Evolutionary conservation across 2,797 vertebrate genomes (phyloP), one percentile per base, ranked within the genome.

Genomic region (Valencia hispanica): DNA sequence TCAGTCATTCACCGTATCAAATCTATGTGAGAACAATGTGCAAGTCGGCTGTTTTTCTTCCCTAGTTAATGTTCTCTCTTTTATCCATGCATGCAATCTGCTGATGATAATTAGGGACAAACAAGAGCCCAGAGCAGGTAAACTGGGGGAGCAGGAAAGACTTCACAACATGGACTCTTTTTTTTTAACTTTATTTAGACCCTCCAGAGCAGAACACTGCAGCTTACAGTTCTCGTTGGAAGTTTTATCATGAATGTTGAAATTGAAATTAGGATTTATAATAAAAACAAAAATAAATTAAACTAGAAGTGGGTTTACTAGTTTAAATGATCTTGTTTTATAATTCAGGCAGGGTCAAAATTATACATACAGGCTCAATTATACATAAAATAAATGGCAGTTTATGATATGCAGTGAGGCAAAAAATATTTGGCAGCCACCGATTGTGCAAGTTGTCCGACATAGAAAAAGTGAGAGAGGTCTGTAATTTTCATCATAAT

Each of bases 1-100:
- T 95, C 92, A 93, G 85, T 89, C 91, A 94, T 94, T 95, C 87
- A 94, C 82, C 27, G 83, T 85, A 85, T 91, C 89, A 92, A 92
- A 94, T 88, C 84, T 90, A 51, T 81, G 90, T 88, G 93, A 83
- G 90, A 91, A 84, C 91, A 94, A 94, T 91, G 82, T 91, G 93
- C 91, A 93, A 93, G 88, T 91, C 83, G 69, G 93, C 92, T 92
- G 86, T 93, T 94, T 93, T 90, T 72, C 83, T 81, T 73, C 77
- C 85, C 85, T 87, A 85, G 88, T 78, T 85, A 88, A 82, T 84
- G 83, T 75, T 83, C 25, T 68, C 80, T 70, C 68, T 61, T 79
- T 91, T 79, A 89, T 90, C 53, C 59, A 85, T 91, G 82, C 70
- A 88, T 92, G 84, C 0, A 1, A 90, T 84, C 81, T 80, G 80